A percentile compares a stretch with the other conserved stretches of the same genome.
Evolutionary conservation across 2,888 invertebrate species (phyloP).

Genomic region (Tholera decimalis): DNA sequence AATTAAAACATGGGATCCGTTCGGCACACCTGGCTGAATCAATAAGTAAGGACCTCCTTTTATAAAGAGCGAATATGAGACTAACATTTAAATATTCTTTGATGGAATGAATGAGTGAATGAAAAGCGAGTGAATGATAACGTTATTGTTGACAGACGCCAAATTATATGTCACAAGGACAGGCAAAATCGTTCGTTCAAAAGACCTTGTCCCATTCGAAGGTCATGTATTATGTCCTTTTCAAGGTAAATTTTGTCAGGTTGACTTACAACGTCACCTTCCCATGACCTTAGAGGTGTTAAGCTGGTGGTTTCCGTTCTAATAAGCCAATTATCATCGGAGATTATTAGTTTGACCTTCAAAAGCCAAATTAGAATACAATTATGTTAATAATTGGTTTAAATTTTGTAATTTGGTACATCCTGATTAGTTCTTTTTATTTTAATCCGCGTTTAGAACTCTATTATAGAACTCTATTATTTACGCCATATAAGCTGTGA

Average conservation of each 20-base stretch:
- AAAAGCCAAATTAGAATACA: conserved; percentile 18
- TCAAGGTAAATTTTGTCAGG: not conserved
- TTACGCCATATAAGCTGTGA: no score
- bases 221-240: conserved; percentile 16
- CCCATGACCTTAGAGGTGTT: conserved; percentile 24
- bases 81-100: conserved; percentile 2
- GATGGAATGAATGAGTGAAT: conserved; percentile 15
- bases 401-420: conserved; percentile 31
- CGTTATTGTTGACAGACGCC: not conserved
- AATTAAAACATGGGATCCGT: conserved; percentile 22
- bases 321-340: conserved; percentile 36
- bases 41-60: conserved; percentile 17
- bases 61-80: conserved; percentile 20
- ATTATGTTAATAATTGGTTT: conserved; percentile 23
- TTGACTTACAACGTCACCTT: conserved; percentile 22
- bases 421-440: conserved; percentile 31
- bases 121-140: conserved; percentile 10
- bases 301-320: conserved; percentile 3
- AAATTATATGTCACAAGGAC: not conserved
- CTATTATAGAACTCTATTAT: not conserved
- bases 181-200: not conserved
- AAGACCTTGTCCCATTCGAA: not conserved
- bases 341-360: conserved; percentile 36
- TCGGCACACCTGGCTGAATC: conserved; percentile 26
- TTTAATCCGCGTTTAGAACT: not conserved